A percentile compares a stretch with the other conserved stretches of the same genome.
phyloP scores from a whole-genome alignment of 2,888 invertebrate species.

The Tuta absoluta region DNA sequence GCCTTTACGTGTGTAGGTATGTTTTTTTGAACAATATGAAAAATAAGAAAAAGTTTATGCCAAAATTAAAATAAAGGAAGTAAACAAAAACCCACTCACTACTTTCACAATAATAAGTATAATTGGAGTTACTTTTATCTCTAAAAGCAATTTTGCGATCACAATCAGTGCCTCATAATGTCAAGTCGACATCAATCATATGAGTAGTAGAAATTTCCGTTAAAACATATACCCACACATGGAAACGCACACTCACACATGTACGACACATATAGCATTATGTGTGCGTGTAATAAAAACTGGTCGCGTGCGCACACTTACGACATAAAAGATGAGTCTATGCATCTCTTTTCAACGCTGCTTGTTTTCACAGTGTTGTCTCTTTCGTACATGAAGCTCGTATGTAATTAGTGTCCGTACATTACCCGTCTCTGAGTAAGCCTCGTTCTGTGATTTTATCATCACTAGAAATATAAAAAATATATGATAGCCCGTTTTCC shows the following conservation, averaged over 20 bases:
- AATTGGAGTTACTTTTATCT: slow-evolving; percentile 28
- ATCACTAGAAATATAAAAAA: slow-evolving; percentile 24
- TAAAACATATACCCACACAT: slow-evolving; percentile 43
- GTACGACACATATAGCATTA: slow-evolving; percentile 28
- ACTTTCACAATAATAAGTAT: slow-evolving; percentile 30
- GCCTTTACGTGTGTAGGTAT: no score
- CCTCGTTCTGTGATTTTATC: slow-evolving; percentile 41
- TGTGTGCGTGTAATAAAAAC: slow-evolving; percentile 59
- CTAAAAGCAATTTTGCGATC: slow-evolving; percentile 46
- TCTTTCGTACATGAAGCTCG: slow-evolving; percentile 42
- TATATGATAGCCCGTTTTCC: slow-evolving; percentile 26
- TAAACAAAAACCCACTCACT: background rate
- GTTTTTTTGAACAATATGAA: no score
- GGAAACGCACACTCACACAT: slow-evolving; percentile 18
- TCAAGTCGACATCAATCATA: slow-evolving; percentile 58
- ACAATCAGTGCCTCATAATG: slow-evolving; percentile 47
- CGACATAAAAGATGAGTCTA: slow-evolving; percentile 56
- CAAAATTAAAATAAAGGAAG: background rate
- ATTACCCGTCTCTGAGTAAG: slow-evolving; percentile 47
- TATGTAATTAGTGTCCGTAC: slow-evolving; percentile 57
- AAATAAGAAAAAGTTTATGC: background rate
- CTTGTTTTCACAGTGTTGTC: slow-evolving; percentile 31
- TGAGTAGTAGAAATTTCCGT: slow-evolving; percentile 67
- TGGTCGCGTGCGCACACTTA: slow-evolving; percentile 61
- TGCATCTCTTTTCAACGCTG: slow-evolving; percentile 41